Conservation (phyloP, 1,140 invertebrate genomes). For the Dendroctonus ponderosae region DNA sequence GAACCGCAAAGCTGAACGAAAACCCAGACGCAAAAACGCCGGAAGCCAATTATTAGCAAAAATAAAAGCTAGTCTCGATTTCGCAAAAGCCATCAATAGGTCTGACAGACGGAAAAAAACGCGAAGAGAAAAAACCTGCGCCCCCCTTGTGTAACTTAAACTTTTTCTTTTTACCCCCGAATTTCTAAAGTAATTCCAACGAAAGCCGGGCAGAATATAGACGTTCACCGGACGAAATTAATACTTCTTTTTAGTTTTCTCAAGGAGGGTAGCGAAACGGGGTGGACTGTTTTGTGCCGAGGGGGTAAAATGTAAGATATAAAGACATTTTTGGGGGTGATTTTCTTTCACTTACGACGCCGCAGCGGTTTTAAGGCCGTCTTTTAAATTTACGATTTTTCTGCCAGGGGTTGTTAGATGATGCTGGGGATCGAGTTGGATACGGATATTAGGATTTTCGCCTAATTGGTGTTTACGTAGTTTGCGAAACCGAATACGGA, state of each 20-base stretch:
- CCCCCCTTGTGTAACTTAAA: conserved; percentile 8
- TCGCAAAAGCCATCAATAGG: conserved; percentile 14
- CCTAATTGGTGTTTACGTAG: background rate
- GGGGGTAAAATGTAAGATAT: conserved; percentile 20
- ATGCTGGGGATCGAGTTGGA: background rate
- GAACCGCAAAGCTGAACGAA: background rate
- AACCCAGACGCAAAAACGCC: background rate
- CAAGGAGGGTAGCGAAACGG: conserved; percentile 19
- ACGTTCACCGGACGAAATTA: conserved; percentile 22
- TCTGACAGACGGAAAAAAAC: no score
- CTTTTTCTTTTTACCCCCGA: conserved; percentile 3
- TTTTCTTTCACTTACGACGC: conserved; percentile 10
- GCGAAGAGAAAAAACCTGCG: conserved; percentile 7
- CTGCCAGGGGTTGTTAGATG: conserved; percentile 8
- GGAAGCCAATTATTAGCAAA: conserved; percentile 16
- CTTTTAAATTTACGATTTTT: conserved; percentile 20
- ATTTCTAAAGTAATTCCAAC: conserved; percentile 10
- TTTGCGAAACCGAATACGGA: no score
- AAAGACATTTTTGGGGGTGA: conserved; percentile 18
- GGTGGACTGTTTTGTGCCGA: conserved; percentile 19
- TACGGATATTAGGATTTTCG: conserved; percentile 6
- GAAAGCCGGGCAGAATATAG: conserved; percentile 15
- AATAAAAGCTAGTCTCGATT: conserved; percentile 22
- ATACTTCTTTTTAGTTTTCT: conserved; percentile 24
- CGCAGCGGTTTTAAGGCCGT: conserved; percentile 6